phyloP scores from a whole-genome alignment of 1,140 invertebrate species.

The Solenopsis invicta region DNA sequence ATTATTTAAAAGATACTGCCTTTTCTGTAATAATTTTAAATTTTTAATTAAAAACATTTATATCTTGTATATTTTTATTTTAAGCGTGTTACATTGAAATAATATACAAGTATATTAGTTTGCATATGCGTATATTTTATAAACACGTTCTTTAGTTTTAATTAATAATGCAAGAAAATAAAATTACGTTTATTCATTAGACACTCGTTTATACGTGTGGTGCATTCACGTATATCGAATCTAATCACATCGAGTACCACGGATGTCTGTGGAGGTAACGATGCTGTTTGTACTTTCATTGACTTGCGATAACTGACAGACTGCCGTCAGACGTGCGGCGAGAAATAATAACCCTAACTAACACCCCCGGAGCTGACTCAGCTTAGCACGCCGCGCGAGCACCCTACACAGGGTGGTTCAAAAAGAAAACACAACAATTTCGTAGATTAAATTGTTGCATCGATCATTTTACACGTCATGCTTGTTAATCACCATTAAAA shows the following conservation, averaged over 20 bases:
- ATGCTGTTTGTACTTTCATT: slow-evolving; percentile 51
- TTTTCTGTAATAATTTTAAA: background rate
- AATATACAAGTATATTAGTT: background rate
- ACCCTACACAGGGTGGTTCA: slow-evolving; percentile 20
- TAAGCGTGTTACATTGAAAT: background rate
- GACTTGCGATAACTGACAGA: slow-evolving; percentile 66
- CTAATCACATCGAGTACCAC: background rate
- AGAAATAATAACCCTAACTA: slow-evolving; percentile 67
- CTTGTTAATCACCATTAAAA: background rate
- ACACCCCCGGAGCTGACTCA: slow-evolving; percentile 42
- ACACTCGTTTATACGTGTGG: background rate
- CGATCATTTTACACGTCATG: background rate
- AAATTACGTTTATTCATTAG: slow-evolving; percentile 2
- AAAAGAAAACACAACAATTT: background rate
- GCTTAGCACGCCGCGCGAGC: slow-evolving; percentile 18
- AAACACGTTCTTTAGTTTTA: background rate
- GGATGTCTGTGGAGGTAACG: background rate
- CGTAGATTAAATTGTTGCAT: background rate
- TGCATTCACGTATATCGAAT: background rate
- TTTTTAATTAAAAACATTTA: background rate
- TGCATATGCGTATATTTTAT: slow-evolving; percentile 9
- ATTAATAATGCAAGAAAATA: background rate
- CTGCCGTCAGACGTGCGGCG: slow-evolving; percentile 33
- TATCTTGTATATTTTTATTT: slow-evolving; percentile 6
- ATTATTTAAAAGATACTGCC: background rate